Evolutionary conservation across 2,113 vertebrate genomes (phyloP), one percentile per base, ranked within the genome.

Genomic region (Bothrops jararaca): DNA sequence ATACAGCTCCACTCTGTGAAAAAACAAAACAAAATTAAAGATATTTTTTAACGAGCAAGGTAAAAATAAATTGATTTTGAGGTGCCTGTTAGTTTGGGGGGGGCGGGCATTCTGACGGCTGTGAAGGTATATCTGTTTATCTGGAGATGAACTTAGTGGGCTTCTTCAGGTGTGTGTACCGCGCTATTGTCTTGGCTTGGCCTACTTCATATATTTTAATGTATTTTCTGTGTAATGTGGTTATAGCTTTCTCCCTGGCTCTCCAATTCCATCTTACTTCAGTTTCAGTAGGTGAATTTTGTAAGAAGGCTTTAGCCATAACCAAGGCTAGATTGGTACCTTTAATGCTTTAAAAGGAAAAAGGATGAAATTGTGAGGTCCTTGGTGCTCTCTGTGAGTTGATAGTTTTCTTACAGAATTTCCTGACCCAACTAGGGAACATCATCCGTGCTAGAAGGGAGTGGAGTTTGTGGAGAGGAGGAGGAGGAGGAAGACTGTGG

Each of bases 1-100:
- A 86, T 90, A 86, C 85, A 0, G 0, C 6, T 45, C 11, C 10
- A 24, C 58, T 87, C 13, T 60, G n/a, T 29, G 9, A n/a, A 45
- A 54, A 50, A 50, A 9, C 0, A 9, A 50, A 2, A 1, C 26
- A 69, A 74, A 39, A 1, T 34, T 11, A 85, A 45, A 13, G 23
- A 4, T n/a, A 50, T 50, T 50, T 24, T 50, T 50, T 86, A 50
- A 29, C 26, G 45, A 26, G 45, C 23, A 86, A 50, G 26, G 22
- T 86, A 22, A 80, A 80, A 80, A 80, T 18, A 80, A 9, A 39
- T 23, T 42, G 74, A 39, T 42, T 39, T 80, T 80, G 74, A 80
- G 74, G 20, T 23, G 42, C 39, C 34, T 42, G 18, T 42, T 42
- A 39, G 6, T 80, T 80, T 56, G 54, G 54, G 18, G 54, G 15